These are phyloP conservation scores for Melanerpes formicivorus DNA, from an alignment of 2,113 vertebrate genomes.

Conservation along the genomic window DNA sequence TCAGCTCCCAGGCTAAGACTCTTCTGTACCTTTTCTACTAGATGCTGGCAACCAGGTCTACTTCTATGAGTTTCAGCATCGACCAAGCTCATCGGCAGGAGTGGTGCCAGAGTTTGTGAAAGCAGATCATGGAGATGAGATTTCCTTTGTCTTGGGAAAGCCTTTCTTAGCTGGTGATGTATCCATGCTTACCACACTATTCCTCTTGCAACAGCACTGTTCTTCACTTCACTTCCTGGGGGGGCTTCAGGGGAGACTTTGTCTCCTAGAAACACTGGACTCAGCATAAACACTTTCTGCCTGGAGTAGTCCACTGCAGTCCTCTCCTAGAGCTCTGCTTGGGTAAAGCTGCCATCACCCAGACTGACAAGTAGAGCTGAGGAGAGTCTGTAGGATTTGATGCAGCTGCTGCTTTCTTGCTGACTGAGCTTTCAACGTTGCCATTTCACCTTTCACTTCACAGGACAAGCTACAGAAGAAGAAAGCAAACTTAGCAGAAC, in stretches of 20 bases:
- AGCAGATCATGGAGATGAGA: slow-evolving; percentile 84
- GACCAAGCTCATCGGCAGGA: slow-evolving; percentile 32
- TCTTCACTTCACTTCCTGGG: not conserved
- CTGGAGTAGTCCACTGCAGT: not conserved
- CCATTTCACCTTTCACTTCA: not conserved
- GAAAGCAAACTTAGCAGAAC: slow-evolving; percentile 81
- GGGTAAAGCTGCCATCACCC: not conserved
- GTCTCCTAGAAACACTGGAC: not conserved
- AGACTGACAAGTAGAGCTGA: not conserved
- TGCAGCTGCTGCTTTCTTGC: not conserved
- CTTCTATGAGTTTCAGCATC: slow-evolving; percentile 87
- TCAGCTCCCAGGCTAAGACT: not conserved
- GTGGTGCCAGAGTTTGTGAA: slow-evolving; percentile 80
- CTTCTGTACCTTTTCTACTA: slow-evolving; percentile 35
- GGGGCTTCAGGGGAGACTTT: not conserved
- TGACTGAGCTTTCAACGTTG: not conserved
- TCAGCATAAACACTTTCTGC: not conserved
- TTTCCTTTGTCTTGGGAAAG: slow-evolving; percentile 81
- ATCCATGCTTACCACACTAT: slow-evolving; percentile 37
- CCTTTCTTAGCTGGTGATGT: slow-evolving; percentile 78
- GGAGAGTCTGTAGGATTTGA: not conserved
- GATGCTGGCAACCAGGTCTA: slow-evolving; percentile 83
- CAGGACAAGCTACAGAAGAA: slow-evolving; percentile 76
- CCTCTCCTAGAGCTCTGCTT: not conserved
- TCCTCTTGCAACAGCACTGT: not conserved